A percentile compares a stretch with the other conserved stretches of the same genome.
These are phyloP conservation scores for Podabrus alpinus DNA, from an alignment of 2,888 invertebrate genomes.

Conservation along the genomic window DNA sequence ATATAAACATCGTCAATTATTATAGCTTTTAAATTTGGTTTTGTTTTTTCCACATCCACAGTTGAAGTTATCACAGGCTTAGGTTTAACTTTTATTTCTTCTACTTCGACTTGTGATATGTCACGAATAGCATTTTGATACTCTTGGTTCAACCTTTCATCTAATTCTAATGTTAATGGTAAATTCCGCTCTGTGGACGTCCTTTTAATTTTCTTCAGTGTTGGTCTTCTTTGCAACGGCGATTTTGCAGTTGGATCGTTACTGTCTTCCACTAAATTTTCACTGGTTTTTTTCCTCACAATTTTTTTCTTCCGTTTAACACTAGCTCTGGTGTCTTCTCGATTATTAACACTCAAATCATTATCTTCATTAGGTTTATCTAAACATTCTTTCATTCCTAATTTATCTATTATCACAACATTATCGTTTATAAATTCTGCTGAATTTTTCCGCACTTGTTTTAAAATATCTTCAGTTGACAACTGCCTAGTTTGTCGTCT, in stretches of 20 bases:
- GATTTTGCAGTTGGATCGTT: conserved; percentile 13
- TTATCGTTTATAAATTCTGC: conserved; percentile 63
- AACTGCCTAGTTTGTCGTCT: conserved; percentile 52
- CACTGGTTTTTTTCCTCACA: conserved; percentile 44
- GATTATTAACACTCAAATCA: conserved; percentile 9
- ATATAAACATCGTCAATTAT: conserved; percentile 62
- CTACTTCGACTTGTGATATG: conserved; percentile 56
- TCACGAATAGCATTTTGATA: conserved; percentile 45
- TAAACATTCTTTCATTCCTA: conserved; percentile 61
- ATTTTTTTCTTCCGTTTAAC: conserved; percentile 47
- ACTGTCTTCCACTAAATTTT: conserved; percentile 34
- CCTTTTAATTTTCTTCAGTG: conserved; percentile 42
- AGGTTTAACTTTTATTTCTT: conserved; percentile 56
- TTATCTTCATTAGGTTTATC: conserved; percentile 57
- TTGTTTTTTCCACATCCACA: conserved; percentile 59
- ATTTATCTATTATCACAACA: conserved; percentile 60
- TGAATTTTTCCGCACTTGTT: conserved; percentile 59
- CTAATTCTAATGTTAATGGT: conserved; percentile 14
- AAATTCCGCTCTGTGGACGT: conserved; percentile 38
- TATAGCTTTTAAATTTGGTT: conserved; percentile 58
- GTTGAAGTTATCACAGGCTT: conserved; percentile 62
- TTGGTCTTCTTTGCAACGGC: conserved; percentile 30
- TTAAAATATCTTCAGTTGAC: conserved; percentile 47
- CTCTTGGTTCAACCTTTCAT: conserved; percentile 7
- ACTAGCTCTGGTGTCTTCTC: conserved; percentile 35